Base-by-base conservation (phyloP, 2,888 invertebrate genomes). In the Teleogryllus oceanicus region DNA sequence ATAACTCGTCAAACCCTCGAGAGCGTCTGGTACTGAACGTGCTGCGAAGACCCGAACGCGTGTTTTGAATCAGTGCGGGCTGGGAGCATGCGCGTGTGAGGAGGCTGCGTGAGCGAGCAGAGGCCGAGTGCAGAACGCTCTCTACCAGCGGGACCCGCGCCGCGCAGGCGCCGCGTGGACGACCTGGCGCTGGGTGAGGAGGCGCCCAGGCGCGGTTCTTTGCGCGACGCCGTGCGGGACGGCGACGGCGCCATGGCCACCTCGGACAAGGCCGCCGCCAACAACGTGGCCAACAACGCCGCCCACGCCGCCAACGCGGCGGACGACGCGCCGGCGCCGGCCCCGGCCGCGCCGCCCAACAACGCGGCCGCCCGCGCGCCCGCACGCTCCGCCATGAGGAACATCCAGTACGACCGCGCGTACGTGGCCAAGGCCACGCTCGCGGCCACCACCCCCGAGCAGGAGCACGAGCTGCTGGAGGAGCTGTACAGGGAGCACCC, bases 401-500 rank as follows among this genome's bases (percentile, higher is more conserved):
- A 37, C 37, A 5, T 37, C 13, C 13, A 62, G 62, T 62, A 62
- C 62, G 62, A 62, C n/a, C 13, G 62, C 16, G 62, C 62, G 62
- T 62, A 78, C 16, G 77, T 78, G n/a, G 78, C 51, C 37, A 80
- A 80, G 37, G 79, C 76, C 37, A 37, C 76, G 20, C 77, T 50
- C 18, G 76, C 74, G 2, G 76, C 24, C 16, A 76, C 78, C 18
- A 75, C 78, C 18, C 49, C 78, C 24, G 82, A 80, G 16, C 81
- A 82, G n/a, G 62, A 80, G 78, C 89, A 90, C 82, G 89, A 89
- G 80, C 84, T 89, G 49, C 87, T 88, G 78, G 89, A 90, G 82
- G 89, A 89, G 80, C 84, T 89, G 49, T 87, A 88, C 81, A 86
- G 86, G 79, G 88, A 89, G 76, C 87, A 89, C 84, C 89, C 89